Base-by-base conservation (phyloP, 1,140 invertebrate species). In the Leptinotarsa lineolata region DNA sequence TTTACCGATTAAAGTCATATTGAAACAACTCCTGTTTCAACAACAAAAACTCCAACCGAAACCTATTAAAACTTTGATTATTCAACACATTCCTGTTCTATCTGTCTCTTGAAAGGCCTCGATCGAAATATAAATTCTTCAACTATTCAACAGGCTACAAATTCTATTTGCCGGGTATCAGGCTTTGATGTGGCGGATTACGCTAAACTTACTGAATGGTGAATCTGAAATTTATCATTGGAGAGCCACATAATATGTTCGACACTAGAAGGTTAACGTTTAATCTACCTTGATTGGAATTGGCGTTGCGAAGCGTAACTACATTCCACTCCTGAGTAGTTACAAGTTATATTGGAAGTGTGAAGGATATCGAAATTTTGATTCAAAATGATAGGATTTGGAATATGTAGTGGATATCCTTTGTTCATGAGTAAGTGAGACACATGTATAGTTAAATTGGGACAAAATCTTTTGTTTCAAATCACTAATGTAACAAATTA, bases 21-120 rank as follows among this genome's bases (percentile, higher is more conserved):
- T 12, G 61, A 64, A 64, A 30, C n/a, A 54, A 18, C 48, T 54
- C 6, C 48, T 54, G 48, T 54, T 64, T 64, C 61, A 22, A 21
- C 20, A 64, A 64, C 61, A 64, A 64, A 64, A 64, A 64, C 61
- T 64, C 61, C n/a, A 64, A 64, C 61, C 61, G 24, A 64, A 64
- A 64, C 61, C 61, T 64, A 64, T 64, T 64, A 64, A 64, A 64
- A 64, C 20, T 64, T 64, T 22, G 21, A 64, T 64, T 64, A 64
- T 64, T 64, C 21, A 64, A 21, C 61, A 64, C 20, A 64, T 64
- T 64, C 61, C 21, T 64, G 61, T 64, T 18, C 61, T 22, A 22
- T 30, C 61, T 20, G 20, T 64, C 20, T 15, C 5, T 22, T 64
- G 24, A 64, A 18, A 30, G 15, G 61, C 18, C 13, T 0, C 48